phyloP scores from a whole-genome alignment of 2,113 vertebrate genomes.

The Pollachius pollachius region DNA sequence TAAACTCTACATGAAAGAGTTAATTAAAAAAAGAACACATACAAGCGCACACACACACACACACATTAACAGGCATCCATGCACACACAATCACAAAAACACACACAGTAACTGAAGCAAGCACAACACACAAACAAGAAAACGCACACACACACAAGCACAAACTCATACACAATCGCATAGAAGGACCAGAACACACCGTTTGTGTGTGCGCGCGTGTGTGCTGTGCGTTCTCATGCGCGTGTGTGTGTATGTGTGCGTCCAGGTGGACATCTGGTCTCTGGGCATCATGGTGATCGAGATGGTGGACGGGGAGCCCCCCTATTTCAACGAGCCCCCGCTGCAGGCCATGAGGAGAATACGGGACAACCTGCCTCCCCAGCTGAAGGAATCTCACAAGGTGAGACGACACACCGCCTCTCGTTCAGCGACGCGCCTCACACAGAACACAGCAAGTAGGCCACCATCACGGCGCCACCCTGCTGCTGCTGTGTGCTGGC shows the following conservation, averaged over 20 bases:
- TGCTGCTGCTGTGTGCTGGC: too few relatives aligned
- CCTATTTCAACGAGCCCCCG: constrained; percentile 97
- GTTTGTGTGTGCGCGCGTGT: too few relatives aligned
- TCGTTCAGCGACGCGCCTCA: too few relatives aligned
- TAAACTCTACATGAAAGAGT: too few relatives aligned
- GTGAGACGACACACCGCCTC: constrained; percentile 50
- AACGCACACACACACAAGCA: not conserved
- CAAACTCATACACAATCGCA: too few relatives aligned
- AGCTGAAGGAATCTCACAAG: constrained; percentile 94
- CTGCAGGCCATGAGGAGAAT: constrained; percentile 99
- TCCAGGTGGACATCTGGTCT: constrained; percentile 96
- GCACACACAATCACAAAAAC: not conserved
- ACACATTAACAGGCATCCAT: too few relatives aligned
- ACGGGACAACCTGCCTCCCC: constrained; percentile 93
- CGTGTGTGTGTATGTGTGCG: constrained; percentile 8
- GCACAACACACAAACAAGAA: not conserved
- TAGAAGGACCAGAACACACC: too few relatives aligned
- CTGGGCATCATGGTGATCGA: constrained; percentile 99
- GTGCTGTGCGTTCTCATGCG: not conserved
- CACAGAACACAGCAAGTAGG: too few relatives aligned
- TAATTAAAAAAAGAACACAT: too few relatives aligned
- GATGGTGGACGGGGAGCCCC: constrained; percentile 97
- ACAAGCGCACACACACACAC: not conserved
- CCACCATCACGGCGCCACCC: too few relatives aligned
- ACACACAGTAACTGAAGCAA: not conserved